Percentiles rank a stretch among this genome's conserved stretches.
These are phyloP conservation scores for Dysmachus trigonus DNA, from an alignment of 2,888 invertebrate genomes.

Conservation along the genomic window DNA sequence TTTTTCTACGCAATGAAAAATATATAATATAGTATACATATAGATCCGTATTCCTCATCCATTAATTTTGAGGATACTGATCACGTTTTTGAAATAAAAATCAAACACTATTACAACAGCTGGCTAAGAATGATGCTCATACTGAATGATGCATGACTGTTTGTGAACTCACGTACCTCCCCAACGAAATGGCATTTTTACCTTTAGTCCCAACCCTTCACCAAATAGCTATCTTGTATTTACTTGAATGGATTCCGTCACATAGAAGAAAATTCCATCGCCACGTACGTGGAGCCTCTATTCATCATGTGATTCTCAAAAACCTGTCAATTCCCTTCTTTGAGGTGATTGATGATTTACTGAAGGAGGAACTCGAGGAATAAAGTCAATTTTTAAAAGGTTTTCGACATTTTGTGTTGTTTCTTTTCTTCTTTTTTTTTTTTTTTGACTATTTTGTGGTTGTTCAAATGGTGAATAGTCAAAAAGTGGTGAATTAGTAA, in stretches of 20 bases:
- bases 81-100: not conserved
- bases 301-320: constrained; percentile 18
- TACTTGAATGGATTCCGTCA: not conserved
- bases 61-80: not conserved
- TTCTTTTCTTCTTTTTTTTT: too few species aligned
- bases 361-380: not conserved
- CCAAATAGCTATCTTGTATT: not conserved
- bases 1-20: not conserved
- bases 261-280: not conserved
- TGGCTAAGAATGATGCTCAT: not conserved
- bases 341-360: constrained; percentile 20
- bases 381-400: constrained; percentile 10
- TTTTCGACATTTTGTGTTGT: not conserved
- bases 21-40: not conserved
- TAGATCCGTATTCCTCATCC: not conserved
- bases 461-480: not conserved
- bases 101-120: not conserved
- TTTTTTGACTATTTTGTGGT: not conserved
- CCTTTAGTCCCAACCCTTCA: not conserved
- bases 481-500: not conserved
- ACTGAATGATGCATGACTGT: constrained; percentile 13
- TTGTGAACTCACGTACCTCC: not conserved
- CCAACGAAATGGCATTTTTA: not conserved
- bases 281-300: not conserved
- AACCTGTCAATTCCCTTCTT: not conserved